phyloP scores from a whole-genome alignment of 2,113 vertebrate genomes.

The Trematocara variabile region DNA sequence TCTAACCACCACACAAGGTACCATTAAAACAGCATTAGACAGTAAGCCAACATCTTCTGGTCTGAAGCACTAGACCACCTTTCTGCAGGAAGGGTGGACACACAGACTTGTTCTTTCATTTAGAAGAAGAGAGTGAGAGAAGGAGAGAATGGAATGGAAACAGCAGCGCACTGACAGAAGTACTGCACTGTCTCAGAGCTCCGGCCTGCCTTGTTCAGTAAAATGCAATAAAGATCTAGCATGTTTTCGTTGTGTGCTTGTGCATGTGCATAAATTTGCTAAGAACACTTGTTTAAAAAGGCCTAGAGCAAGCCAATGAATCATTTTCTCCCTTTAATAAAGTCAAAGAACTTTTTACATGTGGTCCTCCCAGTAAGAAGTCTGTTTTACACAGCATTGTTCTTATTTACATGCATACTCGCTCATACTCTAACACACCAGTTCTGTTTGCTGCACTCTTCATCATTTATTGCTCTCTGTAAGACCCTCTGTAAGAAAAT shows the following conservation, averaged over 20 bases:
- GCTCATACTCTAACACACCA: not conserved
- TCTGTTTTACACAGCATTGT: not conserved
- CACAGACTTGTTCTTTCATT: constrained; percentile 4
- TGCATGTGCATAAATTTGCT: not conserved
- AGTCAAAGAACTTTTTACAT: not conserved
- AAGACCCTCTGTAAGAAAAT: not conserved
- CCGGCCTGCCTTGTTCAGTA: not conserved
- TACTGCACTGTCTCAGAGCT: not conserved
- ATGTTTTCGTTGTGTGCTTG: not conserved
- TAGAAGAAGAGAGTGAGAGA: not conserved
- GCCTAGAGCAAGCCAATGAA: not conserved
- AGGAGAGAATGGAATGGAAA: not conserved
- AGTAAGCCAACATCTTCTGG: constrained; percentile 48
- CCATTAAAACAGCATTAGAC: constrained; percentile 59
- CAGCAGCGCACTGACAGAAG: constrained; percentile 4
- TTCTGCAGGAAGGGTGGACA: constrained; percentile 43
- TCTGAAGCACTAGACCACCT: constrained; percentile 53
- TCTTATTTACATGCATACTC: constrained; percentile 2
- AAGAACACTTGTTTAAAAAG: constrained; percentile 2
- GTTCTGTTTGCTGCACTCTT: not conserved
- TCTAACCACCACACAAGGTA: constrained; percentile 23
- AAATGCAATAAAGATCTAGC: constrained; percentile 41
- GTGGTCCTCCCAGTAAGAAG: not conserved
- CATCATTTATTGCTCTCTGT: not conserved
- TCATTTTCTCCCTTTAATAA: constrained; percentile 16